Base-by-base conservation (phyloP, 92 coral and sea anemone genomes). In the Palythoa grandiflora region DNA sequence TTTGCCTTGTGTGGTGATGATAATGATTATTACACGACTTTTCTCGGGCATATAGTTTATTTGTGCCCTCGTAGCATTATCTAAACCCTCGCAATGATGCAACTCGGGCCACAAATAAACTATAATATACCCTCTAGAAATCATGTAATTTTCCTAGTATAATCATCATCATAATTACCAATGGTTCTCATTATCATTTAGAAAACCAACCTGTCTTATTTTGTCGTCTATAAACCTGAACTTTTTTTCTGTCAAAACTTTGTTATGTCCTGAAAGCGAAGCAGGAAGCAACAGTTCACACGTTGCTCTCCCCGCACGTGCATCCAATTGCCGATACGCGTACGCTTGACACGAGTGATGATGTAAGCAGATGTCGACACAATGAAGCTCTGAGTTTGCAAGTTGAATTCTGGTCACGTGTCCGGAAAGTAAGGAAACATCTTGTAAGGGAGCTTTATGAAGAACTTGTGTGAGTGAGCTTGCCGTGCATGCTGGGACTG, bases 361-460 rank as follows among this genome's bases (percentile, higher is more conserved):
- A 80, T 74, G 85, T 61, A 61, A 60, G 85, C 85, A 80, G n/a
- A 9, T 37, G n/a, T 80, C 85, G 39, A 51, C 85, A 80, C 85
- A 80, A 14, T 80, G 85, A 20, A 80, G 73, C 59, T 80, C 74
- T 5, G 85, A 80, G 59, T 14, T 55, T 12, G 13, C 85, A 3
- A 38, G 55, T 40, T 38, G 28, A 6, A 17, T 39, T 68, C 13
- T 44, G 54, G 60, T 65, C 40, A 80, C 57, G 19, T 80, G 85
- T 37, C 59, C 73, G 10, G 73, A 20, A 6, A 68, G 38, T 8
- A 6, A 28, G 36, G 73, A 68, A 20, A 13, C 7, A 5, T 15
- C 16, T 59, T 15, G 13, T 15, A 28, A 19, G 73, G 38, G 11
- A 3, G 39, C 13, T 68, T 28, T 48, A 10, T 40, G 17, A 51